Evolutionary conservation across 2,797 vertebrate genomes (phyloP).

Genomic region (Poecilia picta): DNA sequence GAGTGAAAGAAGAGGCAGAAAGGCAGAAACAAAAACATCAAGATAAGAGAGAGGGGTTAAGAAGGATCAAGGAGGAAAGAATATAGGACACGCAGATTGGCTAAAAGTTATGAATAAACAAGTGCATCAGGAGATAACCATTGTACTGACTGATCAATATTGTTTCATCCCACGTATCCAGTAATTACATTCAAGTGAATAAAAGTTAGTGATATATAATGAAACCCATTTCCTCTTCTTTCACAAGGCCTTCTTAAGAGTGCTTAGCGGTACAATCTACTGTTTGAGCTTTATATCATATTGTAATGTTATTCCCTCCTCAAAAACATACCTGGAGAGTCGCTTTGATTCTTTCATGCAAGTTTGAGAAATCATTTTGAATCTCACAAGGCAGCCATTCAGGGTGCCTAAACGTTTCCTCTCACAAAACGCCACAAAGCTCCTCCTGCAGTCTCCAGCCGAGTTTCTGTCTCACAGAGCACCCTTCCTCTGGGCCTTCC

Average conservation of each 20-base stretch:
- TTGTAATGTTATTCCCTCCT: too few species aligned
- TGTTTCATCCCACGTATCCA: conserved; percentile 20
- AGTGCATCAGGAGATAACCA: conserved; percentile 14
- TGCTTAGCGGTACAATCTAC: not conserved
- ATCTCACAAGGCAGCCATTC: too few species aligned
- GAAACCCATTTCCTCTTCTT: not conserved
- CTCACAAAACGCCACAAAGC: too few species aligned
- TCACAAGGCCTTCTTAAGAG: not conserved
- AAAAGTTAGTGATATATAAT: not conserved
- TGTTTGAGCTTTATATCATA: too few species aligned
- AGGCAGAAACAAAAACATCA: conserved; percentile 1
- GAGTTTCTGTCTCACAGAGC: too few species aligned
- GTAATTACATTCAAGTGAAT: not conserved
- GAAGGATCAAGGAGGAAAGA: conserved; percentile 21
- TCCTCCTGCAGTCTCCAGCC: too few species aligned
- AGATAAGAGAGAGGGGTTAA: conserved; percentile 24
- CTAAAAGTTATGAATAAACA: conserved; percentile 2
- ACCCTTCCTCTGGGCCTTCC: too few species aligned
- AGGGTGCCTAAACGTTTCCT: too few species aligned
- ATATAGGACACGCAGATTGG: conserved; percentile 15
- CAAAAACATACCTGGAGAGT: too few species aligned
- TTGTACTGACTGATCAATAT: conserved; percentile 24
- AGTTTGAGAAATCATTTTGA: too few species aligned
- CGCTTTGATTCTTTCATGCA: too few species aligned
- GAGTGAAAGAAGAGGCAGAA: conserved; percentile 1